Percentiles rank a stretch among this genome's conserved stretches.
Evolutionary conservation across 2,888 invertebrate species (phyloP).

Genomic region (Ethmia dodecea): DNA sequence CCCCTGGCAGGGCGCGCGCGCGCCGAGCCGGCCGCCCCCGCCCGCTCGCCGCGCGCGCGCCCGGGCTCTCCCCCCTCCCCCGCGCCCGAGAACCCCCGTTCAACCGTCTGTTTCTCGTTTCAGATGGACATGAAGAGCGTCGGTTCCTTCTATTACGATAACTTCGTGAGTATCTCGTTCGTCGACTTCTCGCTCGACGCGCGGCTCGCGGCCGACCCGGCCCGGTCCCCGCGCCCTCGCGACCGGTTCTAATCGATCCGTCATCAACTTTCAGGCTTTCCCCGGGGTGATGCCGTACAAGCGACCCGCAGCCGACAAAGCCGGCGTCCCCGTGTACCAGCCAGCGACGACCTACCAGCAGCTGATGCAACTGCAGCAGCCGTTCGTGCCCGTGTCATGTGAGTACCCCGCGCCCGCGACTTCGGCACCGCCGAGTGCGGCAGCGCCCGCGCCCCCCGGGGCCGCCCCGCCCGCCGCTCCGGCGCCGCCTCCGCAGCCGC

Average conservation of each 20-base stretch:
- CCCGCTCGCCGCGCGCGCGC: slow-evolving; percentile 32
- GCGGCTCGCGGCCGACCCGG: slow-evolving; percentile 1
- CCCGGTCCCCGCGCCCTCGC: slow-evolving; percentile 2
- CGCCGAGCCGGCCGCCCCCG: slow-evolving; percentile 40
- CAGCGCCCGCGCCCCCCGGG: slow-evolving; percentile 32
- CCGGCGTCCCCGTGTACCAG: slow-evolving; percentile 97
- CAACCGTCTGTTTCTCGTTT: slow-evolving; percentile 78
- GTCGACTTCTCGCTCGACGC: slow-evolving; percentile 4
- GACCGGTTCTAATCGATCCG: slow-evolving; percentile 5
- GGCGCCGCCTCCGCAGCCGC: slow-evolving; percentile 45
- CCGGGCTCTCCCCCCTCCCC: slow-evolving; percentile 30
- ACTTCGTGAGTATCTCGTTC: slow-evolving; percentile 89
- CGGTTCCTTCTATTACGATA: slow-evolving; percentile 97
- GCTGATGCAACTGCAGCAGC: slow-evolving; percentile 96
- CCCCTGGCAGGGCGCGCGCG: slow-evolving; percentile 36
- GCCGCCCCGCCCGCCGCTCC: slow-evolving; percentile 39
- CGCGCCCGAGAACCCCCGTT: slow-evolving; percentile 40
- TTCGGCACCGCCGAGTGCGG: slow-evolving; percentile 78
- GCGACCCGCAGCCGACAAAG: slow-evolving; percentile 97
- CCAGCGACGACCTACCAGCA: slow-evolving; percentile 96
- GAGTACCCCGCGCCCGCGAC: slow-evolving; percentile 91
- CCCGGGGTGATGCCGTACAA: slow-evolving; percentile 97
- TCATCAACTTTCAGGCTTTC: slow-evolving; percentile 83
- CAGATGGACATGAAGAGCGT: slow-evolving; percentile 98
- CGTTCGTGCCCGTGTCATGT: slow-evolving; percentile 99